A percentile compares a stretch with the other conserved stretches of the same genome.
Evolutionary conservation across 2,113 vertebrate genomes (phyloP).

Genomic region (Motacilla tschutschensis): DNA sequence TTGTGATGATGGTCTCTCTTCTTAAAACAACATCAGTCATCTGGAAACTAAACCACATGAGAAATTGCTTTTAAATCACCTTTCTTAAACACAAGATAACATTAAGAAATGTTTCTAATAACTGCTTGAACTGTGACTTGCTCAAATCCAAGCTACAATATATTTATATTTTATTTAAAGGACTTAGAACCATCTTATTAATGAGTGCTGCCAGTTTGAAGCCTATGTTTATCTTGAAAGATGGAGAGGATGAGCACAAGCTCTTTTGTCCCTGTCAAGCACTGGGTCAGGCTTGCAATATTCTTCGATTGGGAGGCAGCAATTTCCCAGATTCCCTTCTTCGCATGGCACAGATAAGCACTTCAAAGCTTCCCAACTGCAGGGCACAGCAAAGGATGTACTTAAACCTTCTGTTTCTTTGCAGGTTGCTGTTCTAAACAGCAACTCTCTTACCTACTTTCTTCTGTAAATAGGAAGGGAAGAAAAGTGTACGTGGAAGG

Average conservation of each 20-base stretch:
- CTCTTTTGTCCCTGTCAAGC: not conserved
- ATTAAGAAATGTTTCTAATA: not conserved
- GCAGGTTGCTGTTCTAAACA: not conserved
- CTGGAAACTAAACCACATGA: not conserved
- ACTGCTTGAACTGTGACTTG: not conserved
- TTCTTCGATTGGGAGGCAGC: not conserved
- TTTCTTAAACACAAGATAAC: not conserved
- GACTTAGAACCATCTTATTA: not conserved
- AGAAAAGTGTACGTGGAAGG: not conserved
- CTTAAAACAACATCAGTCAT: not conserved
- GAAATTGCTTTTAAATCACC: not conserved
- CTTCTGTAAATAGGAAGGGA: not conserved
- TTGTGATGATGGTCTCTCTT: not conserved
- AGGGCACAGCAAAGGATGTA: not conserved
- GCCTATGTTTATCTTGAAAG: not conserved
- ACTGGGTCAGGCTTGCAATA: not conserved
- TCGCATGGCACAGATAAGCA: not conserved
- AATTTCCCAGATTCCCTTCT: not conserved
- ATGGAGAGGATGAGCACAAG: not conserved
- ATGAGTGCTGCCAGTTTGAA: not conserved
- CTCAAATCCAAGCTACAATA: not conserved
- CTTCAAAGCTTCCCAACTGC: not conserved
- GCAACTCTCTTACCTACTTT: not conserved
- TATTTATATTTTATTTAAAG: not conserved
- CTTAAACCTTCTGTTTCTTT: not conserved